These are phyloP conservation scores for Eubasilissa splendida DNA, from an alignment of 2,888 invertebrate genomes.

Conservation along the genomic window DNA sequence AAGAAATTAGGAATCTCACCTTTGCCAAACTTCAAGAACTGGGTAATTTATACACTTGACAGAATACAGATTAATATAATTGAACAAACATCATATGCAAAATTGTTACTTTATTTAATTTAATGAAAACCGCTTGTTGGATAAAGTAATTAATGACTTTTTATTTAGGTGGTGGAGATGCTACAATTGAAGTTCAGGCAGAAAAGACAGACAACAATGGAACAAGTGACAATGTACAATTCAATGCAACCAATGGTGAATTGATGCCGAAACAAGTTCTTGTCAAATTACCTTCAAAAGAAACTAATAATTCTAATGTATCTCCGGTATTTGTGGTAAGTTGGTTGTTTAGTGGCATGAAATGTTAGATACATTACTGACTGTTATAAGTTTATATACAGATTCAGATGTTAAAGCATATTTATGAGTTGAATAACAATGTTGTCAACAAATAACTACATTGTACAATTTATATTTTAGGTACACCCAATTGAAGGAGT, in stretches of 20 bases:
- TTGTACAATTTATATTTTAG: conserved; percentile 56
- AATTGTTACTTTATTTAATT: not conserved
- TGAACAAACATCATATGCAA: not conserved
- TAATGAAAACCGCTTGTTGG: not conserved
- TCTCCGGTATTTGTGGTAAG: conserved; percentile 76
- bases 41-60: conserved; percentile 60
- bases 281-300: conserved; percentile 77
- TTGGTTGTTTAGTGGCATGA: not conserved
- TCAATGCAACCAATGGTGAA: conserved; percentile 70
- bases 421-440: too few species aligned
- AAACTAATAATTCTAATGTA: conserved; percentile 63
- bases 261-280: conserved; percentile 84
- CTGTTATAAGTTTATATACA: not conserved
- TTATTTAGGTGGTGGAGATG: conserved; percentile 58
- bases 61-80: not conserved
- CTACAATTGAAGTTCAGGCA: conserved; percentile 59
- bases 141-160: not conserved
- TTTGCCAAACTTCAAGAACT: conserved; percentile 82
- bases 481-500: conserved; percentile 94
- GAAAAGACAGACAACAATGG: conserved; percentile 61
- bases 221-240: conserved; percentile 69
- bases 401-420: too few species aligned
- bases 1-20: conserved; percentile 90
- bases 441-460: too few species aligned
- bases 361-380: not conserved